Evolutionary conservation across 2,113 vertebrate genomes (phyloP), one percentile per base, ranked within the genome.

Genomic region (Gymnocephalus cernua): DNA sequence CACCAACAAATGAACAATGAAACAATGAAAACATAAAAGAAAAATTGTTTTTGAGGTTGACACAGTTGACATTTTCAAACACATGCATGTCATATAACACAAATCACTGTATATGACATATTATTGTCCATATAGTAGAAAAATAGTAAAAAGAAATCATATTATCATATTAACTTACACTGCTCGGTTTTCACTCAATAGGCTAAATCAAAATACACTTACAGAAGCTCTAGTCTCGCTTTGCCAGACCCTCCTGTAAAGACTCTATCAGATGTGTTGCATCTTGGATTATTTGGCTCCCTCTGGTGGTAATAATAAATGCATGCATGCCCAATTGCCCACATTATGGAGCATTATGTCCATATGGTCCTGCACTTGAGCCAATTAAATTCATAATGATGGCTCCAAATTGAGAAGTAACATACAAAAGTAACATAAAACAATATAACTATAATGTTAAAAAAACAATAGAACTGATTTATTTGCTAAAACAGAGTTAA

Each of bases 301-400:
- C 64, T 82, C 86, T 86, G 1, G 62, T 79, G 86, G 77, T 74
- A 4, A 69, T 32, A 6, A 71, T 9, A 38, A 48, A 51, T 35
- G 4, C 10, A 51, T 38, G 16, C 32, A 74, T 1, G 35, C 0
- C 14, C 0, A 15, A 0, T 8, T 51, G 21, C 8, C 32, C 23
- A 51, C 27, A 10, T 25, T 29, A 47, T 9, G 1, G 6, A 76
- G 25, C 2, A 15, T 35, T 21, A 12, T 16, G 25, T 3, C 5
- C 3, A 27, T 1, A 13, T 3, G 1, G 8, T 19, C 10, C 4
- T 45, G 23, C 15, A 35, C 2, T 35, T 32, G 14, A 77, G 3
- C 10, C n/a, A 48, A 2, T 59, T 50, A 41, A 53, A 74, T n/a
- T 27, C 21, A 27, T 50, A 50, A 50, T 1, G 5, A 18, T 44